These are phyloP conservation scores for Adelognathus sp. DNA, from an alignment of 2,888 invertebrate genomes.

Conservation along the genomic window DNA sequence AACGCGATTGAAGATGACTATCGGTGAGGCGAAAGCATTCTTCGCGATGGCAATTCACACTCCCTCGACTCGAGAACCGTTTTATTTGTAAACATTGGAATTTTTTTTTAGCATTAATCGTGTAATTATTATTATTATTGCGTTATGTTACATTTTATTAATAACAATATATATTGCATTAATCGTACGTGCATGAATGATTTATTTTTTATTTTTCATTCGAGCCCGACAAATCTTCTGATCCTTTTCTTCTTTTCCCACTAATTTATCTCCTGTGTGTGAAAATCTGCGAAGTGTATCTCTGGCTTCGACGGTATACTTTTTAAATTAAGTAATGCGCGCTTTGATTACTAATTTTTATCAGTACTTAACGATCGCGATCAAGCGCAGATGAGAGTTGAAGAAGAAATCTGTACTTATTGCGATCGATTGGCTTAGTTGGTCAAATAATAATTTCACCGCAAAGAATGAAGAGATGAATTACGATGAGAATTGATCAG, in stretches of 20 bases:
- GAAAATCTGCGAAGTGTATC: slow-evolving; percentile 14
- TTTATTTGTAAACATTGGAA: slow-evolving; percentile 71
- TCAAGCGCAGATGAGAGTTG: neutral
- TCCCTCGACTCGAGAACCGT: slow-evolving; percentile 33
- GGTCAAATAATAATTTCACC: slow-evolving; percentile 21
- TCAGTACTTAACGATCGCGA: slow-evolving; percentile 38
- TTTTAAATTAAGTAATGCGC: too few species aligned
- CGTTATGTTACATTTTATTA: slow-evolving; percentile 80
- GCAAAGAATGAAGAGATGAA: slow-evolving; percentile 4
- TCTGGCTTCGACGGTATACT: too few species aligned
- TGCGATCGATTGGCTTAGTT: slow-evolving; percentile 11
- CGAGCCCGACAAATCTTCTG: slow-evolving; percentile 62
- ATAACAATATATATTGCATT: slow-evolving; percentile 80
- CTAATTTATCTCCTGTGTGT: neutral
- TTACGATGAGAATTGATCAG: neutral
- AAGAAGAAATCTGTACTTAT: slow-evolving; percentile 43
- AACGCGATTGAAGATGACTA: neutral
- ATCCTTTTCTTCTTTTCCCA: slow-evolving; percentile 31
- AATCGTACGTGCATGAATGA: slow-evolving; percentile 74
- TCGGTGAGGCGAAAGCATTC: slow-evolving; percentile 20
- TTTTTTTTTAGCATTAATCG: slow-evolving; percentile 72
- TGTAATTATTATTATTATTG: slow-evolving; percentile 79
- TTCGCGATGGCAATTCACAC: slow-evolving; percentile 22
- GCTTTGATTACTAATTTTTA: slow-evolving; percentile 36
- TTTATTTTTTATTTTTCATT: too few species aligned